These are phyloP conservation scores for Epinephelus moara DNA, from an alignment of 2,113 vertebrate species.

Conservation along the genomic window DNA sequence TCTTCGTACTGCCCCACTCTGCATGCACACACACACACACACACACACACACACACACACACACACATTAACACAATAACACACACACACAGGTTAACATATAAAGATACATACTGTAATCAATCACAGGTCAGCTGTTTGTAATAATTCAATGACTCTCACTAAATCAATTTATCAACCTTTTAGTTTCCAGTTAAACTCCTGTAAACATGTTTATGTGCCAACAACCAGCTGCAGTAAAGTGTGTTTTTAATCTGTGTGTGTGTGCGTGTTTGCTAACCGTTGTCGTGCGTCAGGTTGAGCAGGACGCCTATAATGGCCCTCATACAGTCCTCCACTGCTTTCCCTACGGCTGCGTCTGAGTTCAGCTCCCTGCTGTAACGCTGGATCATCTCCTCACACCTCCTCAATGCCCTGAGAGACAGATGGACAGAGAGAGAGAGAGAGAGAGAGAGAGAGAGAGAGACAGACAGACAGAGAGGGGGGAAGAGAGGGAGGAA, in stretches of 20 bases:
- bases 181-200: not conserved
- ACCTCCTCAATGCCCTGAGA: slow-evolving; percentile 90
- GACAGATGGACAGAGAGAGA: not conserved
- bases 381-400: slow-evolving; percentile 93
- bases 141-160: not conserved
- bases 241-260: not conserved
- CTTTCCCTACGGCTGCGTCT: slow-evolving; percentile 88
- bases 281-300: slow-evolving; percentile 97
- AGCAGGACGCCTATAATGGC: slow-evolving; percentile 97
- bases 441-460: not conserved
- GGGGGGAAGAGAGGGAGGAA: not conserved
- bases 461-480: not conserved
- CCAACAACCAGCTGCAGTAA: no score
- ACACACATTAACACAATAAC: not conserved
- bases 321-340: slow-evolving; percentile 97
- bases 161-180: not conserved
- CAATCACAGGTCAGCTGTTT: no score
- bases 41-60: not conserved
- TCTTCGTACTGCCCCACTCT: slow-evolving; percentile 99
- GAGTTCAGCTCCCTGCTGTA: slow-evolving; percentile 90
- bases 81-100: not conserved
- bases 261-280: slow-evolving; percentile 73
- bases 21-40: slow-evolving; percentile 14
- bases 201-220: not conserved
- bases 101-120: not conserved